phyloP scores from a whole-genome alignment of 2,888 invertebrate genomes.

The Leucophora obtusa region DNA sequence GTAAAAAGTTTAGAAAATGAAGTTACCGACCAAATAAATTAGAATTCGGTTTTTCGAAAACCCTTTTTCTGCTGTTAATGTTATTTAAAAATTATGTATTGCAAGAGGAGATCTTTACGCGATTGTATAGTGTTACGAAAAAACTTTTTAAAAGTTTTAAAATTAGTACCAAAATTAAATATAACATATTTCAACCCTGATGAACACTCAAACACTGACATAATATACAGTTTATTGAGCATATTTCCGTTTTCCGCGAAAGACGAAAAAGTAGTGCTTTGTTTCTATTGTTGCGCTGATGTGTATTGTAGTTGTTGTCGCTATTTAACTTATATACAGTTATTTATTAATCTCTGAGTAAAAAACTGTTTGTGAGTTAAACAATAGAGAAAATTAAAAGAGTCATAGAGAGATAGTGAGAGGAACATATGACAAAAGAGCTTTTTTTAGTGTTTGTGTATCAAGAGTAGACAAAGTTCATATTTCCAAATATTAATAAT shows the following conservation, averaged over 20 bases:
- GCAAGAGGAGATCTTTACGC: too few relatives aligned
- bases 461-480: constrained; percentile 2
- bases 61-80: too few relatives aligned
- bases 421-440: neutral
- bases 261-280: constrained; percentile 12
- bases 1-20: too few relatives aligned
- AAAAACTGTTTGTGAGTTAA: neutral
- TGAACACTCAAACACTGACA: neutral
- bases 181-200: neutral
- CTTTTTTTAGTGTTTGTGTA: constrained; percentile 1
- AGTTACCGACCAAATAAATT: too few relatives aligned
- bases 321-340: neutral
- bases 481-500: constrained; percentile 2
- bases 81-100: too few relatives aligned
- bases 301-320: neutral
- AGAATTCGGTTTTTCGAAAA: too few relatives aligned
- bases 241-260: constrained; percentile 29
- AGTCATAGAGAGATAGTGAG: neutral
- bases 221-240: constrained; percentile 23
- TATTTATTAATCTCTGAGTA: constrained; percentile 16
- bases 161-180: too few relatives aligned
- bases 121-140: too few relatives aligned
- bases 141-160: too few relatives aligned
- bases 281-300: neutral
- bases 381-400: neutral